Conservation (phyloP, 30 jellyfish, hydroid and myxozoan genomes). For the Catostylus mosaicus region DNA sequence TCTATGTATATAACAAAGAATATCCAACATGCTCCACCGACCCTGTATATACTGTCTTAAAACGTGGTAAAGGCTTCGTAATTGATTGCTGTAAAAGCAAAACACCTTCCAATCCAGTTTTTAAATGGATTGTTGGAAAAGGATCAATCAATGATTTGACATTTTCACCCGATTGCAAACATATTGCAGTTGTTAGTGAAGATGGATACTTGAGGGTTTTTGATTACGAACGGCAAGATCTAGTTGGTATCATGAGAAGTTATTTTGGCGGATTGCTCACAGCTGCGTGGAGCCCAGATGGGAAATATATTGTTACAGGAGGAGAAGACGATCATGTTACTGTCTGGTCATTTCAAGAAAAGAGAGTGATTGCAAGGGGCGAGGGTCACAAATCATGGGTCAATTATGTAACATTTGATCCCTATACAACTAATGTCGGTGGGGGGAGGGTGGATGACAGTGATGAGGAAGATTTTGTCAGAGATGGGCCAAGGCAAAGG, state of each 20-base stretch:
- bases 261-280: conserved; percentile 95
- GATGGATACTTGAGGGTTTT: conserved; percentile 94
- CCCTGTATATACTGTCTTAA: conserved; percentile 58
- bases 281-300: conserved; percentile 99
- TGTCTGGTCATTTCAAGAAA: conserved; percentile 95
- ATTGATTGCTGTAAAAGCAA: conserved; percentile 79
- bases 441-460: conserved; percentile 68
- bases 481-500: conserved; percentile 24
- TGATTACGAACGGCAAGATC: conserved; percentile 88
- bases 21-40: conserved; percentile 69
- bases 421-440: conserved; percentile 82
- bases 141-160: conserved; percentile 85
- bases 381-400: conserved; percentile 98
- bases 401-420: conserved; percentile 90
- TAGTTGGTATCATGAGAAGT: conserved; percentile 85
- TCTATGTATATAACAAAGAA: conserved; percentile 88
- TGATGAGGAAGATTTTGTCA: conserved; percentile 84
- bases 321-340: conserved; percentile 96
- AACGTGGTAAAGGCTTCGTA: conserved; percentile 70
- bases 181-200: conserved; percentile 82
- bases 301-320: conserved; percentile 91
- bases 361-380: conserved; percentile 94
- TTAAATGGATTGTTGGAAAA: conserved; percentile 85
- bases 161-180: conserved; percentile 97
- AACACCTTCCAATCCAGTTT: conserved; percentile 77